Base-by-base conservation (phyloP, 1,140 invertebrate genomes). In the Heliconius himera region DNA sequence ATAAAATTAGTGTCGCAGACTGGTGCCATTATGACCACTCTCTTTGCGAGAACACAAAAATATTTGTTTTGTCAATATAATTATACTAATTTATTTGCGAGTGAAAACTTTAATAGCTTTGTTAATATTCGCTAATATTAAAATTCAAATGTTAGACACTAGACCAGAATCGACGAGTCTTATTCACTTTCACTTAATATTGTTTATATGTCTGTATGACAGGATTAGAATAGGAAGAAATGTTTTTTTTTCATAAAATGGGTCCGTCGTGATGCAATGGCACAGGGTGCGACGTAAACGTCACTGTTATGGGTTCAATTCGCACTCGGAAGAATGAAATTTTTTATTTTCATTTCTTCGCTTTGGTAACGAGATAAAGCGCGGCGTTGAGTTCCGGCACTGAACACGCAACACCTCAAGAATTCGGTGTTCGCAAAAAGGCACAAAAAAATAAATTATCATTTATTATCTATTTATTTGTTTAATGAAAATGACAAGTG, bases 21-120 rank as follows among this genome's bases (percentile, higher is more conserved):
- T 16, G 22, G 26, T 26, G 60, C 26, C 60, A 16, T 13, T 11
- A 16, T 1, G 60, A 18, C 22, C 60, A 11, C 26, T 66, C 60
- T 66, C 8, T 29, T 66, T 26, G 26, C 26, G 60, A 66, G 11
- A 29, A 29, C 60, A 66, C 60, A 66, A 66, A 13, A 66, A 66
- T 66, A 66, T 66, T 29, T 66, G 26, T 66, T 29, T 66, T 26
- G 60, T 36, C 36, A 72, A 41, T 16, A 38, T 22, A 72, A 72
- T 38, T 38, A 70, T 49, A 70, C 18, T 41, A 76, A 76, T 70
- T 2, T 46, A 41, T 70, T 70, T 26, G 22, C n/a, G 60, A 66
- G 74, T 36, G 74, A 76, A 76, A 76, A 70, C 60, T 70, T 29
- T 41, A 76, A 76, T 75, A 26, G 74, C 60, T 70, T 66, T 76